These are phyloP conservation scores for Blastobasis adustella DNA, from an alignment of 2,888 invertebrate species.

Conservation along the genomic window DNA sequence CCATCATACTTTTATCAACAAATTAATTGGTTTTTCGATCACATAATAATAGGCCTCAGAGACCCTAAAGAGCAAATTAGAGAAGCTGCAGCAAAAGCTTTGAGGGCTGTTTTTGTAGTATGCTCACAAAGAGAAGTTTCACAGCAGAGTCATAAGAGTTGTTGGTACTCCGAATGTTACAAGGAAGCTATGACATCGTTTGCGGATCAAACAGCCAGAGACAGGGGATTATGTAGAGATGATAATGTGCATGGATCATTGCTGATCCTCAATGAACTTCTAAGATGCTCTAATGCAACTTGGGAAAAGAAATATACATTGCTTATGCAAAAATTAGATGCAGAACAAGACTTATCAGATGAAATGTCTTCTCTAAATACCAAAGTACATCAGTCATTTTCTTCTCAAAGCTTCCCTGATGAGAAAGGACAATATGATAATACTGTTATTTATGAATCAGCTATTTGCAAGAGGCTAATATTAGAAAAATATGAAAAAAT, in stretches of 20 bases:
- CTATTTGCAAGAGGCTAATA: conserved; percentile 88
- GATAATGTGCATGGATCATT: conserved; percentile 95
- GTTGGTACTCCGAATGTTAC: conserved; percentile 95
- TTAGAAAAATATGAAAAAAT: conserved; percentile 88
- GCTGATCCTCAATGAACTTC: conserved; percentile 93
- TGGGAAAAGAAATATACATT: conserved; percentile 89
- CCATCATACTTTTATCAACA: conserved; percentile 98
- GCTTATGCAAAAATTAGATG: conserved; percentile 77
- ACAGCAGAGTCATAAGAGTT: conserved; percentile 89
- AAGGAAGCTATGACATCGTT: conserved; percentile 90
- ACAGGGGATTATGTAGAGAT: conserved; percentile 85
- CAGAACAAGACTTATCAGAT: conserved; percentile 60
- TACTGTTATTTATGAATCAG: conserved; percentile 81
- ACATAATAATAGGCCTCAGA: conserved; percentile 91
- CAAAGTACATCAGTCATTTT: conserved; percentile 52
- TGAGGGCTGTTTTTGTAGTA: conserved; percentile 94
- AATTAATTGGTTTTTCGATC: conserved; percentile 91
- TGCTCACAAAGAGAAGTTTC: conserved; percentile 95
- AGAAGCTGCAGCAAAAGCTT: conserved; percentile 93
- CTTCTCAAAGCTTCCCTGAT: conserved; percentile 39
- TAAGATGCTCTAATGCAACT: conserved; percentile 90
- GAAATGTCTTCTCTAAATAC: conserved; percentile 72
- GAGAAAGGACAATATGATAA: conserved; percentile 40
- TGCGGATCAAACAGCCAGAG: conserved; percentile 70
- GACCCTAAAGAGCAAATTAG: conserved; percentile 94